These are phyloP conservation scores for Barbus barbus DNA, from an alignment of 2,113 vertebrate genomes.

Conservation along the genomic window DNA sequence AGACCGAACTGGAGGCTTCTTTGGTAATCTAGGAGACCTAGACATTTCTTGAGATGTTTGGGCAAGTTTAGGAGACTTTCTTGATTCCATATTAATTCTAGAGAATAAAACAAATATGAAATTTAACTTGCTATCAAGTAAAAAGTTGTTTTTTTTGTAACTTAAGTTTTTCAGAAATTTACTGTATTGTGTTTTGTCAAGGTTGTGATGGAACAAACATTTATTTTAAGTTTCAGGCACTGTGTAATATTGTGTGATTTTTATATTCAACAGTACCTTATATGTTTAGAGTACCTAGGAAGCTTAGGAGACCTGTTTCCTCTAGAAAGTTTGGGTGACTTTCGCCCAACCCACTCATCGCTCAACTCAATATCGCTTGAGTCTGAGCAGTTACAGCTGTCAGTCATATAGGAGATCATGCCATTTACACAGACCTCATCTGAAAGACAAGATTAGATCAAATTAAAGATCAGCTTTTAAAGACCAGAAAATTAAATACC, in stretches of 20 bases:
- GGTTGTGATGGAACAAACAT: background rate
- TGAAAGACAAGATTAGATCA: conserved; percentile 61
- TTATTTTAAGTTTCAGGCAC: conserved; percentile 3
- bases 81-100: conserved; percentile 94
- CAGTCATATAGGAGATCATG: conserved; percentile 89
- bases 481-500: too few relatives aligned
- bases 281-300: conserved; percentile 69
- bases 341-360: conserved; percentile 97
- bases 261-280: conserved; percentile 2
- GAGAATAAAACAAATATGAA: conserved; percentile 7
- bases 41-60: conserved; percentile 89
- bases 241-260: background rate
- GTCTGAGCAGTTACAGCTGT: conserved; percentile 99
- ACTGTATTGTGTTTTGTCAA: background rate
- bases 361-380: conserved; percentile 97
- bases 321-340: conserved; percentile 93
- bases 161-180: background rate
- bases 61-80: conserved; percentile 94
- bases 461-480: background rate
- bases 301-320: conserved; percentile 90
- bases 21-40: conserved; percentile 89
- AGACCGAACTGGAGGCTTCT: conserved; percentile 89
- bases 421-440: conserved; percentile 96
- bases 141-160: background rate
- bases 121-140: background rate